These are phyloP conservation scores for Crocidura indochinensis DNA, from an alignment of 2,797 vertebrate genomes.

Conservation along the genomic window DNA sequence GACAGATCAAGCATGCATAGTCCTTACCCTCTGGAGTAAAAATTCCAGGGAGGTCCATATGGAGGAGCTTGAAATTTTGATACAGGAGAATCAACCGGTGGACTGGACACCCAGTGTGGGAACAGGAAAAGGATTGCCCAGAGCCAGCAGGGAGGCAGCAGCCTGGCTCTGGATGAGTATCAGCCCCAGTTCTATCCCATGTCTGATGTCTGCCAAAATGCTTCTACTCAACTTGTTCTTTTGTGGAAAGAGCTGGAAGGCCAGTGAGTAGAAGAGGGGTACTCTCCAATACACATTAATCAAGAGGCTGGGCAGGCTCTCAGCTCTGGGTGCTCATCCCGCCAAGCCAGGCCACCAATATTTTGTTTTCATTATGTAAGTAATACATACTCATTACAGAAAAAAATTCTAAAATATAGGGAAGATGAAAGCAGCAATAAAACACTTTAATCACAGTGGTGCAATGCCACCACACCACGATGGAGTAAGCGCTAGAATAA, in stretches of 20 bases:
- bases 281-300: not conserved
- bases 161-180: not conserved
- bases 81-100: not conserved
- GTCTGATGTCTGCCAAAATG: too few relatives aligned
- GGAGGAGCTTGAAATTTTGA: not conserved
- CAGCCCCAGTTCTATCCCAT: too few relatives aligned
- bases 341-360: slow-evolving; percentile 51
- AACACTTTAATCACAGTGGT: slow-evolving; percentile 36
- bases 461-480: not conserved
- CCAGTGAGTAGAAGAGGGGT: not conserved
- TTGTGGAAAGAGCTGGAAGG: not conserved
- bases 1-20: too few relatives aligned
- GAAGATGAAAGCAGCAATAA: slow-evolving; percentile 62
- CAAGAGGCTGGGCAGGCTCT: not conserved
- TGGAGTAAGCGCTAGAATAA: not conserved
- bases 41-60: not conserved
- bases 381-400: slow-evolving; percentile 48
- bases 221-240: not conserved
- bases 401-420: slow-evolving; percentile 25
- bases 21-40: rapidly evolving
- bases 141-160: too few relatives aligned
- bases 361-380: slow-evolving; percentile 68
- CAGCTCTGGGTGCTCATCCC: not conserved
- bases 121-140: too few relatives aligned
- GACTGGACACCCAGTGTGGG: too few relatives aligned